phyloP scores from a whole-genome alignment of 2,113 vertebrate genomes.

The Panthera uncia region DNA sequence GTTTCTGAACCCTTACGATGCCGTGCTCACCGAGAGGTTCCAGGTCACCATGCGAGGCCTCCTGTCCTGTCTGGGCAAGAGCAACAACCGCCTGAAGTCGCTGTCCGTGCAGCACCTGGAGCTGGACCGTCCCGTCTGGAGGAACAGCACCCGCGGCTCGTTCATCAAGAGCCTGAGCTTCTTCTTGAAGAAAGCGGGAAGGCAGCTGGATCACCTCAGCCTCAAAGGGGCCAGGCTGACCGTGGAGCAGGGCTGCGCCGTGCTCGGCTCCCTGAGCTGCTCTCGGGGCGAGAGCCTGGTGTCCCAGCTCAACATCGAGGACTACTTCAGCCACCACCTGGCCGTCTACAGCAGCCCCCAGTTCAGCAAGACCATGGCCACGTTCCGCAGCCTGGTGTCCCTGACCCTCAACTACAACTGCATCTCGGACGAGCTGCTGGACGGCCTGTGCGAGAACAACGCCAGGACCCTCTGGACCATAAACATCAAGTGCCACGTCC shows the following conservation, averaged over 20 bases:
- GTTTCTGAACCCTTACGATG: slow-evolving; percentile 79
- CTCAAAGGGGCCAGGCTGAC: slow-evolving; percentile 83
- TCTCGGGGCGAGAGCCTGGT: slow-evolving; percentile 55
- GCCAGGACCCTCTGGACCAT: slow-evolving; percentile 76
- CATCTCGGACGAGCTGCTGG: slow-evolving; percentile 83
- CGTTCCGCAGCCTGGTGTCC: slow-evolving; percentile 74
- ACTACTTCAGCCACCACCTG: slow-evolving; percentile 82
- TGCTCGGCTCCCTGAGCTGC: slow-evolving; percentile 82
- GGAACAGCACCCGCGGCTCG: slow-evolving; percentile 61
- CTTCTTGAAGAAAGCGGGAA: slow-evolving; percentile 83
- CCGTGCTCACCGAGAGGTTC: slow-evolving; percentile 81
- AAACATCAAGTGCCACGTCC: slow-evolving; percentile 84
- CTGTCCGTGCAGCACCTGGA: slow-evolving; percentile 83
- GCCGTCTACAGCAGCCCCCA: slow-evolving; percentile 79
- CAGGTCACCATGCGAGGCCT: slow-evolving; percentile 81
- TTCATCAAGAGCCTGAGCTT: slow-evolving; percentile 81
- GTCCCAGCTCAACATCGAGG: slow-evolving; percentile 83
- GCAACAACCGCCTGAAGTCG: slow-evolving; percentile 77
- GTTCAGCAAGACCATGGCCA: slow-evolving; percentile 81
- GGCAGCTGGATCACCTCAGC: slow-evolving; percentile 79
- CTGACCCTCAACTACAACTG: slow-evolving; percentile 87
- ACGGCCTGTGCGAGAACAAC: slow-evolving; percentile 73
- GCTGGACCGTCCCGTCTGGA: slow-evolving; percentile 84
- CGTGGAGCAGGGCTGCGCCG: slow-evolving; percentile 82
- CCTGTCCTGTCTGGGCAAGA: slow-evolving; percentile 79